These are phyloP conservation scores for Orussus abietinus DNA, from an alignment of 1,140 invertebrate genomes.

Conservation along the genomic window DNA sequence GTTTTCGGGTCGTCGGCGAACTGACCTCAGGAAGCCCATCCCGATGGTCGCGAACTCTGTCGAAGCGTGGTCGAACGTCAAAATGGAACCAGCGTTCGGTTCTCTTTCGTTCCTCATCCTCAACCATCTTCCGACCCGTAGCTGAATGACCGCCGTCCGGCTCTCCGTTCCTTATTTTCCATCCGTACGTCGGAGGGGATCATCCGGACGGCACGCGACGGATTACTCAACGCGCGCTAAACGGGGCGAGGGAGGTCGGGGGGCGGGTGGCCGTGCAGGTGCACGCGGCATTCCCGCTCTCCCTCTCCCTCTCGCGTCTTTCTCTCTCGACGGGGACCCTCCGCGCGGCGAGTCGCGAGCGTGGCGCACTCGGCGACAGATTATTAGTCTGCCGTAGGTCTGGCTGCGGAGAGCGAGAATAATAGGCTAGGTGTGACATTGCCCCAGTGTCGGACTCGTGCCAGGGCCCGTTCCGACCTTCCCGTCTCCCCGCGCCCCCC, in stretches of 20 bases:
- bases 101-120: too few relatives aligned
- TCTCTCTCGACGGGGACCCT: slow-evolving; percentile 4
- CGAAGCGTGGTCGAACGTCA: too few relatives aligned
- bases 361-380: slow-evolving; percentile 36
- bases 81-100: too few relatives aligned
- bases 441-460: slow-evolving; percentile 42
- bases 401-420: slow-evolving; percentile 38
- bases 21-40: too few relatives aligned
- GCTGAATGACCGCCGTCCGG: too few relatives aligned
- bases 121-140: too few relatives aligned
- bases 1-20: too few relatives aligned
- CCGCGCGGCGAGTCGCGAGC: slow-evolving; percentile 16
- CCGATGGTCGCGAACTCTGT: too few relatives aligned
- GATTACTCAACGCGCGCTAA: too few relatives aligned
- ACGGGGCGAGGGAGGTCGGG: slow-evolving; percentile 2
- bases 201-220: too few relatives aligned
- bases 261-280: background rate
- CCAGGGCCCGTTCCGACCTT: slow-evolving; percentile 21
- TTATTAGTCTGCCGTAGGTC: slow-evolving; percentile 46
- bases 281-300: slow-evolving; percentile 6
- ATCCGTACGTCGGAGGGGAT: too few relatives aligned
- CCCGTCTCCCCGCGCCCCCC: slow-evolving; percentile 4
- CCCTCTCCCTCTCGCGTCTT: slow-evolving; percentile 1
- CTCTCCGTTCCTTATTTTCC: too few relatives aligned
- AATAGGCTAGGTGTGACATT: slow-evolving; percentile 47